These are phyloP conservation scores for Urocyon cinereoargenteus DNA, from an alignment of 2,797 vertebrate genomes.

Conservation along the genomic window DNA sequence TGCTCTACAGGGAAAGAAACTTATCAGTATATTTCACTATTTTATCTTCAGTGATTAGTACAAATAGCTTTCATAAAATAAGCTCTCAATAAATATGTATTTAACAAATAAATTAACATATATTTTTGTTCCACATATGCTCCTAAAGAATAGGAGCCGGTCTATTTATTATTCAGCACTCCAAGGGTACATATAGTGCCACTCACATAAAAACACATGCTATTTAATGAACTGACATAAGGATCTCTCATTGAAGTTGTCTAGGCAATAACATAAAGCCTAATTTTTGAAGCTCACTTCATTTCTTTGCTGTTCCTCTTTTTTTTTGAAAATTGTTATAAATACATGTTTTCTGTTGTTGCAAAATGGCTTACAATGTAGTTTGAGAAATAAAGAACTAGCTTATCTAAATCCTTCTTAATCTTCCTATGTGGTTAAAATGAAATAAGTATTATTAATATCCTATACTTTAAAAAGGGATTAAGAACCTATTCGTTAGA, in stretches of 20 bases:
- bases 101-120: not conserved
- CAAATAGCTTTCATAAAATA: not conserved
- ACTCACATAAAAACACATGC: not conserved
- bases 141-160: not conserved
- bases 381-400: slow-evolving; percentile 19
- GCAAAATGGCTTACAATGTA: not conserved
- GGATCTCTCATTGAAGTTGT: not conserved
- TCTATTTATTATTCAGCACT: not conserved
- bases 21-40: not conserved
- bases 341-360: not conserved
- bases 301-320: not conserved
- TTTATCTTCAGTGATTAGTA: not conserved
- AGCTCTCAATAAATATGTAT: not conserved
- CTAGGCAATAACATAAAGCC: not conserved
- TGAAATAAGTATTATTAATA: not conserved
- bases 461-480: not conserved
- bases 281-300: not conserved
- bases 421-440: not conserved
- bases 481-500: not conserved
- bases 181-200: not conserved
- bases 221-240: not conserved
- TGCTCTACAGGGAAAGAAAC: not conserved
- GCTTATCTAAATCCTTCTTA: not conserved
- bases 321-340: not conserved
- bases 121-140: not conserved